Base-by-base conservation (phyloP, 2,113 vertebrate species). In the Corvus hawaiiensis region DNA sequence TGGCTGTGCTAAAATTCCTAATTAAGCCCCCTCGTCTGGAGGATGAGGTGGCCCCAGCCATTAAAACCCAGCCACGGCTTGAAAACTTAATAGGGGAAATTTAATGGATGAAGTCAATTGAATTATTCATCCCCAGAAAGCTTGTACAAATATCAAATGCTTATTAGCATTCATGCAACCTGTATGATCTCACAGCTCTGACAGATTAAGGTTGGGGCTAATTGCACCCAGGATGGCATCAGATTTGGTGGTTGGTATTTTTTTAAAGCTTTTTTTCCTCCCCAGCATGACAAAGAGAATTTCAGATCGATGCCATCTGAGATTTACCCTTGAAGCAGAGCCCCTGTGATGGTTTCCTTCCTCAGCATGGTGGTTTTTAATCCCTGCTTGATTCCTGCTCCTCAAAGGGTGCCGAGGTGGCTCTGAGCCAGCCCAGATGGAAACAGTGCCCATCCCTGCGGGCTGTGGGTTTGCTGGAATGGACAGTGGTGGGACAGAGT, bases 71-170 rank as follows among this genome's bases (percentile, higher is more conserved):
- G 54, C 61, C 77, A 12, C 1, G 37, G 48, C 27, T 44, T 82
- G 79, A 91, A 91, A 64, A 73, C 87, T 89, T 76, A 75, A 86
- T 61, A 82, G 84, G 61, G 73, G 72, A 61, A 43, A 66, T 94
- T 82, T 93, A 93, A 82, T 95, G 93, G 91, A 72, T 77, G 58
- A 94, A 94, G 37, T 59, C n/a, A 91, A 69, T 93, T 94, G 71
- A 95, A 96, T 96, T 93, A 93, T 87, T 96, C 94, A 89, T 43
- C 86, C 87, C 54, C 52, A 89, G 88, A 75, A 87, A 85, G 73
- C 93, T 48, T 95, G 93, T 92, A 75, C 90, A 93, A 94, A 93
- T 82, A 96, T 55, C 77, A 89, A 80, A 68, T 46, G 41, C 76
- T 84, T 69, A 54, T 96, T 83, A 84, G 86, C 35, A 75, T 86